Base-by-base conservation (phyloP, 2,113 vertebrate genomes). In the Camelus dromedarius region DNA sequence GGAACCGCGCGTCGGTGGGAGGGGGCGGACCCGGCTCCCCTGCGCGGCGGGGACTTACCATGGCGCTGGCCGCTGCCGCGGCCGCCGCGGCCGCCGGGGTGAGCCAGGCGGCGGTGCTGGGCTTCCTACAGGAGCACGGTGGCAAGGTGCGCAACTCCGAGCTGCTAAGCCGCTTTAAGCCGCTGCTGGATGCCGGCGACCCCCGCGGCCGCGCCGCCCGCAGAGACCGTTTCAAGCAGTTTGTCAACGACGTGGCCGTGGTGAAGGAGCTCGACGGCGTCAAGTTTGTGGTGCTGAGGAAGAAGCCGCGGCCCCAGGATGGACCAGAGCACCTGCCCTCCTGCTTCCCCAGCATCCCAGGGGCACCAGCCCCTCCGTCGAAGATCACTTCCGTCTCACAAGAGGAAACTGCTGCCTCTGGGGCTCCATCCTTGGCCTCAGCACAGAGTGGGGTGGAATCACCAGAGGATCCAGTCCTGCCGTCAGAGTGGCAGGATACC, bases 181-280 rank as follows among this genome's bases (percentile, higher is more conserved):
- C 93, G n/a, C 93, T 95, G 18, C 26, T 99, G 62, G 99, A 99
- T 19, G 97, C 97, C 42, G 98, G 94, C 30, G 98, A 95, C 87
- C 99, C 99, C 69, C 98, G 98, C 8, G 97, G 93, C 3, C 98
- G 98, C 77, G 99, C 97, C 48, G 98, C 98, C 9, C 99, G 99
- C 97, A 95, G 98, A 90, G 99, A 99, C 67, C 97, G 98, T 7
- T 99, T 99, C 97, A 99, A 99, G 98, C 97, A 96, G n/a, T 98
- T 98, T 24, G 98, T 99, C 86, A 99, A 99, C 98, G 98, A 93
- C 88, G 98, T 99, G 84, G 99, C 99, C 0, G 96, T 98, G 64
- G 99, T 99, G n/a, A 99, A 98, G 92, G 99, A 99, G 18, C 89
- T 99, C 38, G 99, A 99, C 42, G 99, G 98, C 0, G 96, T 94